Evolutionary conservation across 1,140 invertebrate genomes (phyloP).

Genomic region (Sinonovacula constricta): DNA sequence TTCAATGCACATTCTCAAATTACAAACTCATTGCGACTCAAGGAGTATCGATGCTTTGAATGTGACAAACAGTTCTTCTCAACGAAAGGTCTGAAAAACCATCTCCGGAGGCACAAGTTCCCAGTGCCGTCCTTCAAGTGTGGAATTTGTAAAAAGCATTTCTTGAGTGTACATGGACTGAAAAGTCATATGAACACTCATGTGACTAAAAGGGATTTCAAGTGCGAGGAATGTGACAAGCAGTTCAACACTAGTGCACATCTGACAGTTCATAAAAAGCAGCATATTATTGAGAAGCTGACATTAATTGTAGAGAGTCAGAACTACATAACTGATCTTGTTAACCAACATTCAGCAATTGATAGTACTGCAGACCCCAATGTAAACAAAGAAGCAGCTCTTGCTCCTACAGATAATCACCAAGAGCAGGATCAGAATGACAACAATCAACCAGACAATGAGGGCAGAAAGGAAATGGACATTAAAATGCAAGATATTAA

Average conservation of each 20-base stretch:
- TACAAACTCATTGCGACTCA: slow-evolving; percentile 16
- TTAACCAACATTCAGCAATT: no score
- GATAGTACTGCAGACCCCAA: neutral
- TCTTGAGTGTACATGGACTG: slow-evolving; percentile 28
- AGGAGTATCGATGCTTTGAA: slow-evolving; percentile 38
- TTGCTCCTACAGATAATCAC: neutral
- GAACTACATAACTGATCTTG: no score
- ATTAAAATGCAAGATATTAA: slow-evolving; percentile 31
- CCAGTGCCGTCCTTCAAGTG: slow-evolving; percentile 31
- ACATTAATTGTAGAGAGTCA: neutral
- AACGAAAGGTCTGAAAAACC: slow-evolving; percentile 47
- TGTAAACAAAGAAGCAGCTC: neutral
- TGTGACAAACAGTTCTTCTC: slow-evolving; percentile 50
- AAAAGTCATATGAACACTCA: slow-evolving; percentile 36
- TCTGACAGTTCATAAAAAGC: slow-evolving; percentile 39
- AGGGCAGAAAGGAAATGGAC: slow-evolving; percentile 19
- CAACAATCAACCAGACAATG: neutral
- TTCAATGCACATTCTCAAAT: slow-evolving; percentile 50
- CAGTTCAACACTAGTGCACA: slow-evolving; percentile 34
- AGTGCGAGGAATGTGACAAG: slow-evolving; percentile 48
- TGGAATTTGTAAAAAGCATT: slow-evolving; percentile 44
- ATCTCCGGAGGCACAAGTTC: slow-evolving; percentile 30
- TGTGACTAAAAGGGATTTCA: slow-evolving; percentile 23
- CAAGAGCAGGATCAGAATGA: neutral
- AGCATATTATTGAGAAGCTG: slow-evolving; percentile 42